A percentile compares a stretch with the other conserved stretches of the same genome.
phyloP scores from a whole-genome alignment of 2,888 invertebrate genomes.

The Steinernema scapterisci region DNA sequence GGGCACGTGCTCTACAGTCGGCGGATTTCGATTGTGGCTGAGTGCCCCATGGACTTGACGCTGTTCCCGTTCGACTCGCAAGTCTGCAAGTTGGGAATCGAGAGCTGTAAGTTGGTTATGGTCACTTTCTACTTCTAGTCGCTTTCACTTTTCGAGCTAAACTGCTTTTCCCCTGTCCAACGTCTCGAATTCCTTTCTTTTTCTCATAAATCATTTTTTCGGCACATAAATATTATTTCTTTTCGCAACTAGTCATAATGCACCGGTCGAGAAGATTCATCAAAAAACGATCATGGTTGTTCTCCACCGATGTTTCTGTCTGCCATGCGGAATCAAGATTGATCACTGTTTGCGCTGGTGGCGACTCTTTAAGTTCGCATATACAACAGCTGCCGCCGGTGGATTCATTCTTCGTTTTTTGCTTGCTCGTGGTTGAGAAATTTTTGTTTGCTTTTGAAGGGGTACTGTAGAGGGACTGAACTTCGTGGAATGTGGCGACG shows the following conservation, averaged over 20 bases:
- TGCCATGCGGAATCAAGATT: not conserved
- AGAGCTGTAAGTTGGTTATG: slow-evolving; percentile 57
- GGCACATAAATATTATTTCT: not conserved
- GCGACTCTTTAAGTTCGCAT: not conserved
- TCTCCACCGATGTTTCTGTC: not conserved
- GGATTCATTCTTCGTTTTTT: not conserved
- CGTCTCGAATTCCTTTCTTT: too few relatives aligned
- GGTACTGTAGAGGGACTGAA: too few relatives aligned
- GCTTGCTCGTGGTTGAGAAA: not conserved
- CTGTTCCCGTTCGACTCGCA: slow-evolving; percentile 64
- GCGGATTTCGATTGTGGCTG: slow-evolving; percentile 61
- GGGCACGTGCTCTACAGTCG: slow-evolving; percentile 60
- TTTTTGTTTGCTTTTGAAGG: not conserved
- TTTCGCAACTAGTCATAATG: too few relatives aligned
- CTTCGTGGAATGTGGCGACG: too few relatives aligned
- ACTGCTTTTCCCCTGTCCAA: too few relatives aligned
- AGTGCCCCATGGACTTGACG: slow-evolving; percentile 56
- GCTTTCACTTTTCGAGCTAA: too few relatives aligned
- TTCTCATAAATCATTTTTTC: not conserved
- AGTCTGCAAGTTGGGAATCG: slow-evolving; percentile 64
- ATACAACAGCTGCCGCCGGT: not conserved
- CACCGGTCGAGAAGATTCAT: too few relatives aligned
- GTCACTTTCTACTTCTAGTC: not conserved
- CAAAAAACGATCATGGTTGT: not conserved
- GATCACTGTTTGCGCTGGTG: not conserved